These are phyloP conservation scores for Synergus gifuensis DNA, from an alignment of 2,888 invertebrate species.

Conservation along the genomic window DNA sequence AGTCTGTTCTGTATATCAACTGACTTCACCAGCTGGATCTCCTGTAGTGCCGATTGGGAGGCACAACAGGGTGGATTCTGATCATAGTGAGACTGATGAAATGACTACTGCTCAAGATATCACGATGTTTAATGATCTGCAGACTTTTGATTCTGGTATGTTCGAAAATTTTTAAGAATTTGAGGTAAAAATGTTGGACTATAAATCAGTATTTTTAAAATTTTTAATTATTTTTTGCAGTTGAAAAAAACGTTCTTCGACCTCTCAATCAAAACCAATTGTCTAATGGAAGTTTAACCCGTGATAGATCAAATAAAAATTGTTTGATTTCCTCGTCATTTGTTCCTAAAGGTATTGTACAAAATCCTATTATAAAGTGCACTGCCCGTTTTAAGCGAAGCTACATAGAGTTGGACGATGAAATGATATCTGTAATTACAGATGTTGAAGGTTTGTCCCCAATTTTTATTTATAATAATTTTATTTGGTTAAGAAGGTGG, in stretches of 20 bases:
- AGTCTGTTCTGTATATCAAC: slow-evolving; percentile 69
- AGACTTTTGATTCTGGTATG: slow-evolving; percentile 66
- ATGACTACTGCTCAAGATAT: slow-evolving; percentile 74
- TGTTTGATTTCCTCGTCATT: slow-evolving; percentile 68
- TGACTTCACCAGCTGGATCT: slow-evolving; percentile 69
- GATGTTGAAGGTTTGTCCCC: slow-evolving; percentile 83
- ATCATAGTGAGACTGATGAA: slow-evolving; percentile 74
- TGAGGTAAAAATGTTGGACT: background rate
- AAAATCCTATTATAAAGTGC: slow-evolving; percentile 79
- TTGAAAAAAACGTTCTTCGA: slow-evolving; percentile 74
- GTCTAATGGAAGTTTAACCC: slow-evolving; percentile 66
- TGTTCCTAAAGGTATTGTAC: slow-evolving; percentile 72
- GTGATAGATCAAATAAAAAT: slow-evolving; percentile 69
- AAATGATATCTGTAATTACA: slow-evolving; percentile 85
- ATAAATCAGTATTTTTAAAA: background rate
- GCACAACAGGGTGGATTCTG: slow-evolving; percentile 70
- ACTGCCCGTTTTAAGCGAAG: slow-evolving; percentile 84
- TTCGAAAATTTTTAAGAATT: background rate
- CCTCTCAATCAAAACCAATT: slow-evolving; percentile 76
- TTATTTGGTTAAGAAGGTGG: background rate
- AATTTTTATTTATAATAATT: slow-evolving; percentile 19
- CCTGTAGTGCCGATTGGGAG: slow-evolving; percentile 70
- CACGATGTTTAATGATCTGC: slow-evolving; percentile 63
- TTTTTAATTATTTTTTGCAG: slow-evolving; percentile 51
- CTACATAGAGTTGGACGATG: slow-evolving; percentile 85